These are phyloP conservation scores for Equus quagga DNA, from an alignment of 2,113 vertebrate species.

Conservation along the genomic window DNA sequence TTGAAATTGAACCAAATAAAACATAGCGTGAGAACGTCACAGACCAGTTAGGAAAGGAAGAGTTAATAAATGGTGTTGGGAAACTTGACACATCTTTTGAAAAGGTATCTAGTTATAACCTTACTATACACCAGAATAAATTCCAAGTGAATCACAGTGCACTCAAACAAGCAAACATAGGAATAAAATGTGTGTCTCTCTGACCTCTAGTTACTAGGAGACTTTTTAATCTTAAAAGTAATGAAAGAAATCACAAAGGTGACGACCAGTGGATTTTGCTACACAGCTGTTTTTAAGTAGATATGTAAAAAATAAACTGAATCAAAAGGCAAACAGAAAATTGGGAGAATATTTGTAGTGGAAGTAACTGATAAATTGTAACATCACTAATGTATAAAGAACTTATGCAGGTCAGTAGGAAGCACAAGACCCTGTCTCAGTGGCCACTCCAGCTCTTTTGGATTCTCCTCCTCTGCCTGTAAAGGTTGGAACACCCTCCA, in stretches of 20 bases:
- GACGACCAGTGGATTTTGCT: neutral
- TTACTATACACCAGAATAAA: neutral
- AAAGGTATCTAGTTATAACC: neutral
- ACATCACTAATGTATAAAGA: neutral
- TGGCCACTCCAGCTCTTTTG: neutral
- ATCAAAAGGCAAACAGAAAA: slow-evolving; percentile 18
- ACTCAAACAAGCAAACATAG: neutral
- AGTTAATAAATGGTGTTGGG: neutral
- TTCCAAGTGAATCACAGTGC: neutral
- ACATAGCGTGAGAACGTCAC: neutral
- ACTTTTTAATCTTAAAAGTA: neutral
- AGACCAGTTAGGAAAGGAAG: neutral
- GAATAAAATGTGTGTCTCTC: neutral
- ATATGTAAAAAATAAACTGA: slow-evolving; percentile 3
- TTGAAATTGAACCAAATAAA: slow-evolving; percentile 1
- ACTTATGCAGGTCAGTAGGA: neutral
- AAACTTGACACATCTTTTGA: neutral
- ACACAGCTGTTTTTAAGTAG: neutral
- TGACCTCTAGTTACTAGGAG: neutral
- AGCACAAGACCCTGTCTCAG: neutral
- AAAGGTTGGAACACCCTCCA: neutral
- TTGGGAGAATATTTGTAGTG: neutral
- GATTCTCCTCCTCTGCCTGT: neutral
- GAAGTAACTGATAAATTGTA: neutral
- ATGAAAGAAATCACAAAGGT: neutral